Base-by-base conservation (phyloP, 2,888 invertebrate species). In the Drosophila neonasuta region DNA sequence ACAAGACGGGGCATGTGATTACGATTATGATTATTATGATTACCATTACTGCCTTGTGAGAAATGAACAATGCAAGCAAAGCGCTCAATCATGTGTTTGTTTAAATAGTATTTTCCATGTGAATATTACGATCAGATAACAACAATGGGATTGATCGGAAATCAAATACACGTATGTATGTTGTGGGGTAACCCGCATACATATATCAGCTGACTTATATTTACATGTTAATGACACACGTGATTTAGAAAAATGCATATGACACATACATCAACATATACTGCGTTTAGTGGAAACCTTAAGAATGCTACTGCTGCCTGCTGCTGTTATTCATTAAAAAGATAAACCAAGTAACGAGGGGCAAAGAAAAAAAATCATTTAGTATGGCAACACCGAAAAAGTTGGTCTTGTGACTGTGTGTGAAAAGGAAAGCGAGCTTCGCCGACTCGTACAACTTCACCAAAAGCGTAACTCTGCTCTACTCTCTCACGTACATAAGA, bases 1-100 rank as follows among this genome's bases (percentile, higher is more conserved):
- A 45, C 36, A 36, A 36, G n/a, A 66, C 39, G 56, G 77, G 77
- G 71, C 87, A 87, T 88, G 88, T 88, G 88, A 88, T 86, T 82
- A 71, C 61, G 39, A 20, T 68, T 39, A 36, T 51, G 55, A 56
- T 68, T 36, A 36, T n/a, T 52, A 34, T 48, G 54, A 65, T 55
- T 52, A 34, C 51, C 57, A 65, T 55, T 61, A 42, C 57, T 41
- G 29, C 41, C 24, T 39, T 60, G 42, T 44, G 42, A 32, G 42
- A 11, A 58, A 58, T 17, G 30, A 42, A 57, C 55, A 59, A 65
- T 57, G 17, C 20, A 34, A 6, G 17, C 20, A 41, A 6, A 34
- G 39, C n/a, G 36, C 34, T 54, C 51, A 70, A 77, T 74, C 74
- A 77, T 77, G 69, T 66, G 72, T 61, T 63, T 68, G 30, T 42